These are phyloP conservation scores for Acridotheres tristis DNA, from an alignment of 2,797 vertebrate species.

Conservation along the genomic window DNA sequence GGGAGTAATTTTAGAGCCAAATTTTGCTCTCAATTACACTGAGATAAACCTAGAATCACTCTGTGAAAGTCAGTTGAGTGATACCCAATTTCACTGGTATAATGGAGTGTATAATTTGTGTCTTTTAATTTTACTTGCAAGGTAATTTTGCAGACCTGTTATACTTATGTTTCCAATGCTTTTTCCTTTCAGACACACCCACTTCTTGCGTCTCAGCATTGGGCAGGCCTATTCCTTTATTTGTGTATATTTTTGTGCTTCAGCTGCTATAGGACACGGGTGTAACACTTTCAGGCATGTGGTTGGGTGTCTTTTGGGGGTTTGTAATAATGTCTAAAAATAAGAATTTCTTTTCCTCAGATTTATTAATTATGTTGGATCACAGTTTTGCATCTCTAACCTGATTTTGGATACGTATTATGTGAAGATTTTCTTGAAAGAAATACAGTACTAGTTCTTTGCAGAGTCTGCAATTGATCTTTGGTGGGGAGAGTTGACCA, in stretches of 20 bases:
- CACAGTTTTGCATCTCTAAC: background rate
- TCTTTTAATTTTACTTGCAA: slow-evolving; percentile 32
- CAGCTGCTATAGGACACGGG: slow-evolving; percentile 47
- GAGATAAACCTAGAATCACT: slow-evolving; percentile 5
- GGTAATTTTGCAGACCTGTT: slow-evolving; percentile 33
- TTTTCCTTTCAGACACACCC: slow-evolving; percentile 59
- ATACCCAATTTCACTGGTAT: background rate
- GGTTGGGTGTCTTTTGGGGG: slow-evolving; percentile 25
- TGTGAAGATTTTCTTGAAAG: background rate
- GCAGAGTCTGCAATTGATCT: background rate
- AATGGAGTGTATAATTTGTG: slow-evolving; percentile 26
- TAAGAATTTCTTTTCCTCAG: background rate
- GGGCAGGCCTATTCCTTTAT: slow-evolving; percentile 58
- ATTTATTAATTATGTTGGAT: background rate
- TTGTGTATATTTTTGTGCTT: slow-evolving; percentile 57
- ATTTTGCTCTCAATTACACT: slow-evolving; percentile 29
- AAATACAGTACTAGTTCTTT: background rate
- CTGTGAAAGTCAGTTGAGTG: background rate
- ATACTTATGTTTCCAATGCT: slow-evolving; percentile 55
- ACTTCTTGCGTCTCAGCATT: slow-evolving; percentile 48
- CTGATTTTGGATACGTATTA: background rate
- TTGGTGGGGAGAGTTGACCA: background rate
- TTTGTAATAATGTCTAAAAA: slow-evolving; percentile 8
- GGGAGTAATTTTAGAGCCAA: background rate
- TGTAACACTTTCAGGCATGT: slow-evolving; percentile 56